A percentile compares a stretch with the other conserved stretches of the same genome.
Conservation (phyloP, 23 tunicate species). For the Ciona savignyi region DNA sequence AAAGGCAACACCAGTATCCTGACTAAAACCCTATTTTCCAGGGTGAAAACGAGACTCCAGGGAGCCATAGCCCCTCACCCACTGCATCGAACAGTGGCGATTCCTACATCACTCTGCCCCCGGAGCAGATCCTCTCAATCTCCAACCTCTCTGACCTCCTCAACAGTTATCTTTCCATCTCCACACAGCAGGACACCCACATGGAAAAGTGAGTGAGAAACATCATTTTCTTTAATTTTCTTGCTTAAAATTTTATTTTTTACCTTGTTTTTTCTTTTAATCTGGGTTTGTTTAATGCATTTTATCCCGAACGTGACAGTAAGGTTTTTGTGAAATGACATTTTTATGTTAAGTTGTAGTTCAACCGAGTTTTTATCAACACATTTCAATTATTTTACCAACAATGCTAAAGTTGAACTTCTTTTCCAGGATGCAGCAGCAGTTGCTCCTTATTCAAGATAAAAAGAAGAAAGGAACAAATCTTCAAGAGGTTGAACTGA, state of each 20-base stretch:
- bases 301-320: too few relatives aligned
- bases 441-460: slow-evolving; percentile 2
- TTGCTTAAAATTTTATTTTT: neutral
- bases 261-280: slow-evolving; percentile 3
- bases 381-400: too few relatives aligned
- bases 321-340: too few relatives aligned
- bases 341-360: too few relatives aligned
- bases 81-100: slow-evolving; percentile 8
- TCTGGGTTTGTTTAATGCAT: too few relatives aligned
- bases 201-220: slow-evolving; percentile 54
- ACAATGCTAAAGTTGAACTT: too few relatives aligned
- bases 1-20: too few relatives aligned
- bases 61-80: slow-evolving; percentile 18
- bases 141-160: slow-evolving; percentile 48
- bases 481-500: slow-evolving; percentile 64
- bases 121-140: slow-evolving; percentile 64
- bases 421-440: slow-evolving; percentile 35
- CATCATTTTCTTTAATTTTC: neutral
- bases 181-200: slow-evolving; percentile 76
- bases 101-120: slow-evolving; percentile 31
- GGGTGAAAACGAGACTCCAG: too few relatives aligned
- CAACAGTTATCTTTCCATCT: slow-evolving; percentile 37
- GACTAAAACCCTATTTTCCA: too few relatives aligned
- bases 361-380: too few relatives aligned
- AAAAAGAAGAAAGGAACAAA: slow-evolving; percentile 30